These are phyloP conservation scores for Contarinia nasturtii DNA, from an alignment of 1,140 invertebrate genomes.

Conservation along the genomic window DNA sequence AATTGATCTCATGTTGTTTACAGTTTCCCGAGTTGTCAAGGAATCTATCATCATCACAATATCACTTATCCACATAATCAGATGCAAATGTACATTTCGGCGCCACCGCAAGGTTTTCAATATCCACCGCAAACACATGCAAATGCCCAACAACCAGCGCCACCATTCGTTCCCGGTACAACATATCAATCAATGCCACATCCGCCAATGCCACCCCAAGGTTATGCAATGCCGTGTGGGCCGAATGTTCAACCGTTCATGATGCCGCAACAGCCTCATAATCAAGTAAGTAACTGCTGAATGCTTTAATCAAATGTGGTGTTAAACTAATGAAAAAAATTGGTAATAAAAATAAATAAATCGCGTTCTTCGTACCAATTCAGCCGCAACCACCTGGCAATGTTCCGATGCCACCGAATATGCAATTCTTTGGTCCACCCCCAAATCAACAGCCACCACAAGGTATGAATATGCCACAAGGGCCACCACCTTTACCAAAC, in stretches of 20 bases:
- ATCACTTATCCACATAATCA: constrained; percentile 20
- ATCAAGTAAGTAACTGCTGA: constrained; percentile 1
- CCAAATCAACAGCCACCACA: constrained; percentile 15
- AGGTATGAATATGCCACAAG: constrained; percentile 6
- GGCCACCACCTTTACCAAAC: constrained; percentile 10
- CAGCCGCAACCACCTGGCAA: constrained; percentile 12
- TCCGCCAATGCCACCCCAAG: constrained; percentile 5
- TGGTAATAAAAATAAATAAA: too few relatives aligned
- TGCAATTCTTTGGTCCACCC: constrained; percentile 25
- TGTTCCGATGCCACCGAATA: constrained; percentile 22
- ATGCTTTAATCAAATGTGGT: too few relatives aligned
- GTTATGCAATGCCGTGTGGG: neutral
- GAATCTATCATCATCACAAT: constrained; percentile 20
- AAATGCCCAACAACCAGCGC: constrained; percentile 8
- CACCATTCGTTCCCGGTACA: constrained; percentile 3
- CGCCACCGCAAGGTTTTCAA: constrained; percentile 12
- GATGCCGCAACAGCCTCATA: neutral
- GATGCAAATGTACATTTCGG: constrained; percentile 28
- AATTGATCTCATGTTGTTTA: too few relatives aligned
- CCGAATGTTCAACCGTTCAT: neutral
- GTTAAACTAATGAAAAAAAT: too few relatives aligned
- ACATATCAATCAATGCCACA: constrained; percentile 5
- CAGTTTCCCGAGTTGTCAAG: constrained; percentile 10
- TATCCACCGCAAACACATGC: constrained; percentile 12
- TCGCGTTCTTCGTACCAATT: constrained; percentile 5